phyloP scores from a whole-genome alignment of 2,113 vertebrate genomes.

The Pachypanchax playfairii region DNA sequence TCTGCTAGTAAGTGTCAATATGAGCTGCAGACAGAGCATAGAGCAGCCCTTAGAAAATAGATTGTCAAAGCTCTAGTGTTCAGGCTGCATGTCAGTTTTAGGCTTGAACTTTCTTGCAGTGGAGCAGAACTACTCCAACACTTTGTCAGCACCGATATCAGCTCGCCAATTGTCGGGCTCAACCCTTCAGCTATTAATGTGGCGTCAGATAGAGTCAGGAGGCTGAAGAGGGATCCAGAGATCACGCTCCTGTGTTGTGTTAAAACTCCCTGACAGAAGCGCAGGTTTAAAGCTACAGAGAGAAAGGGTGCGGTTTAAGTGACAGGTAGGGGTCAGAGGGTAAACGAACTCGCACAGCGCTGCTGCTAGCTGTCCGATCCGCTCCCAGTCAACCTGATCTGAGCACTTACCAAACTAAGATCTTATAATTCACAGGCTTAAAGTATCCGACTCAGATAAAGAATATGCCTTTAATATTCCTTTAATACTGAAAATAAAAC shows the following conservation, averaged over 20 bases:
- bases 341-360: neutral
- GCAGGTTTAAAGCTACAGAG: neutral
- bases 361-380: neutral
- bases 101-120: conserved; percentile 8
- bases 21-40: conserved; percentile 23
- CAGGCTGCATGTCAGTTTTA: conserved; percentile 21
- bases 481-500: too few relatives aligned
- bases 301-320: neutral
- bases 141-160: conserved; percentile 4
- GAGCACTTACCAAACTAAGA: conserved; percentile 1
- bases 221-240: conserved; percentile 10
- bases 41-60: conserved; percentile 20
- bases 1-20: conserved; percentile 33
- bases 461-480: too few relatives aligned
- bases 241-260: conserved; percentile 4
- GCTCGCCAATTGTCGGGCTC: neutral
- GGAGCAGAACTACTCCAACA: conserved; percentile 17
- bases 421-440: neutral
- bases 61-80: conserved; percentile 21
- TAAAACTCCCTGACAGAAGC: conserved; percentile 4
- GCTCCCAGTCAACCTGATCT: neutral
- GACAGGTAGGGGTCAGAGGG: conserved; percentile 11
- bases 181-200: conserved; percentile 10
- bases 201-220: conserved; percentile 6
- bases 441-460: too few relatives aligned